Percentiles rank a stretch among this genome's conserved stretches.
Conservation (phyloP, 2,888 invertebrate genomes). For the Limnephilus auricula region DNA sequence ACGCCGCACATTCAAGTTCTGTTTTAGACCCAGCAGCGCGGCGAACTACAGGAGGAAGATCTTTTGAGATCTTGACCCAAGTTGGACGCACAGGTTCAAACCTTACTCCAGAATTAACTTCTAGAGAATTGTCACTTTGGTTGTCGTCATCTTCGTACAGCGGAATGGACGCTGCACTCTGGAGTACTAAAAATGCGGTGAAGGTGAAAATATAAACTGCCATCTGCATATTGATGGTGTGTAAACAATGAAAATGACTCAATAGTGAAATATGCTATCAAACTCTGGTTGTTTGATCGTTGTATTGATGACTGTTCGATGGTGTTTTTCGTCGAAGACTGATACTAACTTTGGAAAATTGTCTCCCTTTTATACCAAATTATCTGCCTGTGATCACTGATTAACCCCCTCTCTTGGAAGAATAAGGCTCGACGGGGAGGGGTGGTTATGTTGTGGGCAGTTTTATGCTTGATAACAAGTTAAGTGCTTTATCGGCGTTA, state of each 20-base stretch:
- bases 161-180: background rate
- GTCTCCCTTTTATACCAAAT: background rate
- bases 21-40: slow-evolving; percentile 76
- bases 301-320: background rate
- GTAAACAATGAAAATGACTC: background rate
- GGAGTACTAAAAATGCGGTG: background rate
- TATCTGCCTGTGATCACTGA: background rate
- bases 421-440: background rate
- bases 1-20: slow-evolving; percentile 87
- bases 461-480: background rate
- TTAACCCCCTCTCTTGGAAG: background rate
- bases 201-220: background rate
- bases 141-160: background rate
- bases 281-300: background rate
- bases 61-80: slow-evolving; percentile 78
- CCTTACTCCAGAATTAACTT: slow-evolving; percentile 35
- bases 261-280: background rate
- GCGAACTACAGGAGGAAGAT: slow-evolving; percentile 77
- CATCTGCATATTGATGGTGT: background rate
- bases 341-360: background rate
- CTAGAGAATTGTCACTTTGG: background rate
- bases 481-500: background rate
- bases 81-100: slow-evolving; percentile 67
- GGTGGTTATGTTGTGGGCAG: background rate
- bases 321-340: background rate